These are phyloP conservation scores for Ambastaia sidthimunki DNA, from an alignment of 2,797 vertebrate species.

Conservation along the genomic window DNA sequence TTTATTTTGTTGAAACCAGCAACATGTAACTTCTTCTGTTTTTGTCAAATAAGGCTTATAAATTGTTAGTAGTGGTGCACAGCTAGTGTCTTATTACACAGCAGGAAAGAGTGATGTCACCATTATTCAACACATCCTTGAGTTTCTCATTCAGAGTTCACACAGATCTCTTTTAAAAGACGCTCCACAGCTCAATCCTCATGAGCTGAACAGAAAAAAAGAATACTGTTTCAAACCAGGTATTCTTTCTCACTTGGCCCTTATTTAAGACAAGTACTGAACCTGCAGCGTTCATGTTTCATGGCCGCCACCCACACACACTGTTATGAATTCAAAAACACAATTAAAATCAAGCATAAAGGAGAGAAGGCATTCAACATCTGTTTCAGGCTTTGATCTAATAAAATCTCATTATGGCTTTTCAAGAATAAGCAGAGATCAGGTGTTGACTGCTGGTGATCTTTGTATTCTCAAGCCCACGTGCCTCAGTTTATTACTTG, in stretches of 20 bases:
- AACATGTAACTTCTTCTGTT: neutral
- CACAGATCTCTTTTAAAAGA: neutral
- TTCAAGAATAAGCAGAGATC: constrained; percentile 9
- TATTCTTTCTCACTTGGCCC: neutral
- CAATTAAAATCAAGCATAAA: constrained; percentile 4
- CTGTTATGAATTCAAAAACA: neutral
- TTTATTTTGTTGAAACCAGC: neutral
- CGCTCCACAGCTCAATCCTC: neutral
- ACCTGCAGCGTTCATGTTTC: constrained; percentile 1
- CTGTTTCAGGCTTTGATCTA: constrained; percentile 37
- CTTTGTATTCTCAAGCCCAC: constrained; percentile 10
- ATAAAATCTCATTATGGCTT: constrained; percentile 34
- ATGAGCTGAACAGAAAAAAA: neutral
- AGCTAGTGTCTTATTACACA: neutral
- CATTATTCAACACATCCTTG: neutral
- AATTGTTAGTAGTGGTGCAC: neutral
- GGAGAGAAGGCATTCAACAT: constrained; percentile 33
- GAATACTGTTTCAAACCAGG: neutral
- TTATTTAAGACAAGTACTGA: constrained; percentile 3
- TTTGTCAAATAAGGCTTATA: neutral
- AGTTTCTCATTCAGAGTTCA: neutral
- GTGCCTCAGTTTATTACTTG: constrained; percentile 17
- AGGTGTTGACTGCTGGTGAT: constrained; percentile 11
- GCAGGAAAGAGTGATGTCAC: neutral
- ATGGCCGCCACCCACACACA: neutral